Base-by-base conservation (phyloP, 2,797 vertebrate species). In the Diplodus puntazzo region DNA sequence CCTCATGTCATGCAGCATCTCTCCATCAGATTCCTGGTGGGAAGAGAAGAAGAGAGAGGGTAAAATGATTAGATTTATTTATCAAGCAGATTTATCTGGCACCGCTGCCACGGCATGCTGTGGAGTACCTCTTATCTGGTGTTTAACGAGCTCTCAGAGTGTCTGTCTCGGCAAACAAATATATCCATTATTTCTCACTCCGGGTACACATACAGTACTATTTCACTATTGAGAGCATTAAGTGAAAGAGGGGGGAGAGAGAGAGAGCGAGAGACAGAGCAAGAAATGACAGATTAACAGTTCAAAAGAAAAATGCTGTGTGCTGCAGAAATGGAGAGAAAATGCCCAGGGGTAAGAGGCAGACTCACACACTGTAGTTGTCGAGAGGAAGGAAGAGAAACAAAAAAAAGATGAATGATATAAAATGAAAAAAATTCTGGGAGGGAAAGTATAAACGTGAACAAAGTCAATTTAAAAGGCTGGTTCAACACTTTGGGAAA, bases 1-100 rank as follows among this genome's bases (percentile, higher is more conserved):
- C 98, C 97, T 98, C 80, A 94, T 96, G 95, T 96, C 96, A 91
- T 96, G 96, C 95, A 96, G 96, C 94, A 96, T 96, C 92, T 96
- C 96, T 93, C 96, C 96, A 81, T 97, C 96, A 92, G 96, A 96
- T 94, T 97, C 97, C 98, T 99, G 89, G 71, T 57, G 91, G 80
- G 76, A 76, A 77, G 73, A 91, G 53, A 86, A 91, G 95, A 95
- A 91, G 92, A 95, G 88, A 95, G 54, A 95, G 54, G 64, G 75
- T 66, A 46, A 80, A 89, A 87, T 86, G 55, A 88, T 91, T 81
- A 87, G 69, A 91, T 90, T 84, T 91, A 90, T 94, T 88, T 87
- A 90, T 92, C 88, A 92, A 83, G 85, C 85, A 87, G 84, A 91
- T 92, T 92, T 82, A 91, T 92, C 80, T 73, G 74, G 58, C 21